These are phyloP conservation scores for Lota lota DNA, from an alignment of 2,113 vertebrate genomes.

Conservation along the genomic window DNA sequence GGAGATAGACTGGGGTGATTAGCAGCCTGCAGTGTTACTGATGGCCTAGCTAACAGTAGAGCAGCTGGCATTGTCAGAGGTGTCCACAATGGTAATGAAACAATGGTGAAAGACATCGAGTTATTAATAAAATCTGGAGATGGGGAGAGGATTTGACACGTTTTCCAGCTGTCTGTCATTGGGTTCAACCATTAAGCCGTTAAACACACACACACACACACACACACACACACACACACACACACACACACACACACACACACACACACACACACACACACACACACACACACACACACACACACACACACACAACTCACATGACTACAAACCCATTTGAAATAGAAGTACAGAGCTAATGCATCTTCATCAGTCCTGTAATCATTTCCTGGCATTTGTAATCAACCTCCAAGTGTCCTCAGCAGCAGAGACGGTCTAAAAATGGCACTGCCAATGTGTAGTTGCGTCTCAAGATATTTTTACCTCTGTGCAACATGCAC, in stretches of 20 bases:
- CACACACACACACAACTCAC: background rate
- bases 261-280: background rate
- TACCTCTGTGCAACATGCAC: background rate
- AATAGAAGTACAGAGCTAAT: background rate
- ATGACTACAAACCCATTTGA: background rate
- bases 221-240: background rate
- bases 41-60: background rate
- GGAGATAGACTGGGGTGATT: background rate
- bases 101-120: background rate
- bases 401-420: slow-evolving; percentile 1
- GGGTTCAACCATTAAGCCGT: too few species aligned
- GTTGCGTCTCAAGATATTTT: background rate
- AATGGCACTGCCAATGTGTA: slow-evolving; percentile 1
- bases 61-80: background rate
- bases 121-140: background rate
- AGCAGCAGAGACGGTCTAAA: slow-evolving; percentile 6
- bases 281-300: background rate
- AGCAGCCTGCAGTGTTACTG: background rate
- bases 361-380: slow-evolving; percentile 18
- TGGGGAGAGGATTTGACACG: background rate
- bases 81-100: background rate
- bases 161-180: background rate
- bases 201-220: background rate
- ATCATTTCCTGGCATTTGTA: slow-evolving; percentile 18
- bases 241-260: background rate